Evolutionary conservation across 1,140 invertebrate genomes (phyloP).

Genomic region (Ips typographus): DNA sequence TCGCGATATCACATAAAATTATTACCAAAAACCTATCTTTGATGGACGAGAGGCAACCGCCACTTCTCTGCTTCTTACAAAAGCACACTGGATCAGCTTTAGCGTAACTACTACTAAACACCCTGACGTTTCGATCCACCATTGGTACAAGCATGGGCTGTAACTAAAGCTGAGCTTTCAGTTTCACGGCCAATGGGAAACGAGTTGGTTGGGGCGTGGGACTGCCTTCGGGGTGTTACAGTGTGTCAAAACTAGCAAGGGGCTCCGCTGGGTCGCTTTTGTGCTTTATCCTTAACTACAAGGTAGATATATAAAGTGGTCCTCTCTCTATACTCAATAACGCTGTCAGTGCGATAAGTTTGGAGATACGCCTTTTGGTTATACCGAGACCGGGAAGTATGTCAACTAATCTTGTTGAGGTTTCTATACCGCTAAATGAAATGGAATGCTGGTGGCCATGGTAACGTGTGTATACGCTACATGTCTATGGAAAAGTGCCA

Average conservation of each 20-base stretch:
- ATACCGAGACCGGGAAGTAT: constrained; percentile 39
- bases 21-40: not conserved
- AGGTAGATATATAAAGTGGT: constrained; percentile 52
- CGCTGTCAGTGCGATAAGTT: constrained; percentile 42
- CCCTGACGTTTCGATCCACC: constrained; percentile 22
- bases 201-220: constrained; percentile 35
- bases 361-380: constrained; percentile 45
- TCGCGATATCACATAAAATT: not conserved
- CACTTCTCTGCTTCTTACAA: constrained; percentile 33
- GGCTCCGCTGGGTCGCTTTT: constrained; percentile 42
- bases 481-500: constrained; percentile 8
- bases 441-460: constrained; percentile 27
- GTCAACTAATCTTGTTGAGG: constrained; percentile 38
- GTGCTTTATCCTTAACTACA: constrained; percentile 50
- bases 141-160: constrained; percentile 40
- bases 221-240: constrained; percentile 35
- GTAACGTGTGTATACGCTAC: constrained; percentile 10
- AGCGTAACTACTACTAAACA: not conserved
- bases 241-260: constrained; percentile 34
- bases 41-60: not conserved
- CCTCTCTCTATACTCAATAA: constrained; percentile 41
- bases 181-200: constrained; percentile 38
- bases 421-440: constrained; percentile 33
- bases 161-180: constrained; percentile 39
- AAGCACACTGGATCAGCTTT: constrained; percentile 39